Base-by-base conservation (phyloP, 92 coral and sea anemone species). In the Bergia sp. region DNA sequence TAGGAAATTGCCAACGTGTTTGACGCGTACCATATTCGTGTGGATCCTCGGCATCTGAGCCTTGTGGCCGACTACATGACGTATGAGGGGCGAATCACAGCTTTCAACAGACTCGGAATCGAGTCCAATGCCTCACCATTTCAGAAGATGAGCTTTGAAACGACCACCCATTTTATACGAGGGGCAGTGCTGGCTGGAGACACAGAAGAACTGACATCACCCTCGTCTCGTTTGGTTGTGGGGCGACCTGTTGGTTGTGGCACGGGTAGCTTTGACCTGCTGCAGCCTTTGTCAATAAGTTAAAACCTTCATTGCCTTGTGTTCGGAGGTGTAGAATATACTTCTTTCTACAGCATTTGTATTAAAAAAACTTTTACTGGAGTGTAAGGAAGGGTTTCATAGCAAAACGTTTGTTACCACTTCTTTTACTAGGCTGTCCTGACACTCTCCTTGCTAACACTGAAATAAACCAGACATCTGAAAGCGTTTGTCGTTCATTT, bases 131-230 rank as follows among this genome's bases (percentile, higher is more conserved):
- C 99, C 40, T 96, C 99, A 5, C 99, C 99, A 67, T 96, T 96
- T 85, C 99, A 96, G 79, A 96, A 96, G 92, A 96, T 96, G 99
- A 96, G 99, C 79, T 96, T 96, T 85, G 99, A 96, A 89, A 95
- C 99, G 69, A 96, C 99, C 4, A 96, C 98, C 36, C 99, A 96
- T 80, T 96, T 96, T 82, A 91, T 96, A 29, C 96, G 98, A 36
- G 96, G 98, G 55, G 98, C 99, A 1, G 95, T 96, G 40, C 88
- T 96, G 18, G 87, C 98, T 18, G 99, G 99, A 20, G 99, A 94
- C 91, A 94, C 95, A 0, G 99, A 96, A 74, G 90, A 92, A 67
- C 91, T 96, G 7, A 84, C 89, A 43, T 96, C 99, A 0, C 99
- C 99, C 1, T 96, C 99, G 3, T 96, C 99, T 37, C 91, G 99